Conservation (phyloP, 2,113 vertebrate genomes). For the Rhombomys opimus region DNA sequence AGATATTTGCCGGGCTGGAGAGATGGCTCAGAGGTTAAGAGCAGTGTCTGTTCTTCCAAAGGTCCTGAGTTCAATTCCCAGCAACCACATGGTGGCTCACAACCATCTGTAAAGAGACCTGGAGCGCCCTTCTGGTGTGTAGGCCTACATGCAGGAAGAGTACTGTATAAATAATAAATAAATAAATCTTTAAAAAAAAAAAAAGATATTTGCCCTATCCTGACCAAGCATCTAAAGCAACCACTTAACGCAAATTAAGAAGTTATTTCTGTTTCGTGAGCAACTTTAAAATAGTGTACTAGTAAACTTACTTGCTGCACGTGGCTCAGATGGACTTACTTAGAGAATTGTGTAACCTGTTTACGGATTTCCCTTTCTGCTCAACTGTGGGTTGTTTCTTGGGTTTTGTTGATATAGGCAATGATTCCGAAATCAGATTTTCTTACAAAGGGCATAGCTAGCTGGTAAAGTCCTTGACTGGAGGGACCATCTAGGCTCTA, state of each 20-base stretch:
- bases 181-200: too few relatives aligned
- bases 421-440: conserved; percentile 2
- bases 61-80: too few relatives aligned
- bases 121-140: too few relatives aligned
- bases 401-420: background rate
- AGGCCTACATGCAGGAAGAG: too few relatives aligned
- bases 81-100: too few relatives aligned
- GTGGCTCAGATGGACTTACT: background rate
- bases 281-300: background rate
- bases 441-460: background rate
- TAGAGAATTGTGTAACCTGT: background rate
- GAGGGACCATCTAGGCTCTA: background rate
- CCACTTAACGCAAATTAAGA: background rate
- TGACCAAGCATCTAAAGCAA: background rate
- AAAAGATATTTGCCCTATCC: background rate
- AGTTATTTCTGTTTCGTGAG: background rate
- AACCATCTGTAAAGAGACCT: too few relatives aligned
- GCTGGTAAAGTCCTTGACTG: background rate
- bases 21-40: too few relatives aligned
- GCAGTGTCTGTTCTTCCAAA: too few relatives aligned
- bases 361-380: background rate
- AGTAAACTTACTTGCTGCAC: background rate
- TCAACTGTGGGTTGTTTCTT: background rate
- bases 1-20: background rate
- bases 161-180: too few relatives aligned